Evolutionary conservation across 2,888 invertebrate genomes (phyloP).

Genomic region (Minunthozetes semirufus): DNA sequence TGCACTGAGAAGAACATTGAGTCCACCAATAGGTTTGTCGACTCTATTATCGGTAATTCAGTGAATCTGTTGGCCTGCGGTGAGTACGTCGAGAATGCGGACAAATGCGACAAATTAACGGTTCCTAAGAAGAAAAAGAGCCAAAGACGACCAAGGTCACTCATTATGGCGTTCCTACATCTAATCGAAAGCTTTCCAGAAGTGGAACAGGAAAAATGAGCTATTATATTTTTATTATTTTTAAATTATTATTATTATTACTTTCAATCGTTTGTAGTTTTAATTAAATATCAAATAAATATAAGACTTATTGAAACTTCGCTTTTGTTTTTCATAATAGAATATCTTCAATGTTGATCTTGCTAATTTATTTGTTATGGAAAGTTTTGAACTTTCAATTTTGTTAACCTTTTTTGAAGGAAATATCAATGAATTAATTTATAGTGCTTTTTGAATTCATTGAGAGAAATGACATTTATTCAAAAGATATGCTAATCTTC

Average conservation of each 20-base stretch:
- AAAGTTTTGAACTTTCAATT: too few species aligned
- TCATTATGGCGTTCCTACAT: conserved; percentile 12
- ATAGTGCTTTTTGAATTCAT: too few species aligned
- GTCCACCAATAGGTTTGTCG: conserved; percentile 6
- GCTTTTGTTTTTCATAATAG: background rate
- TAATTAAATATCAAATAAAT: background rate
- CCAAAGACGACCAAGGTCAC: background rate
- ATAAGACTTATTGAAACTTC: background rate
- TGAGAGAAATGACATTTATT: too few species aligned
- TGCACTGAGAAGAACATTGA: conserved; percentile 13
- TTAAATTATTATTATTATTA: background rate
- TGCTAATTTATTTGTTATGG: too few species aligned
- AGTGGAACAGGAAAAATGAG: background rate
- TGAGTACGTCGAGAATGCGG: background rate
- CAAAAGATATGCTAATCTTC: too few species aligned
- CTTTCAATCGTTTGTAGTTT: background rate
- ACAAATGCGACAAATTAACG: background rate
- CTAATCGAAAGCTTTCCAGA: conserved; percentile 14
- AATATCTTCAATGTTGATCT: too few species aligned
- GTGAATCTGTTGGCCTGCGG: conserved; percentile 16
- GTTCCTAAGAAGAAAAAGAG: conserved; percentile 1
- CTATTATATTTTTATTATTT: background rate
- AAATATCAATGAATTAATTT: too few species aligned
- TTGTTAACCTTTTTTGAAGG: too few species aligned
- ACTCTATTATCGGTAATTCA: conserved; percentile 9